Evolutionary conservation across 2,888 invertebrate genomes (phyloP).

Genomic region (Apamea sordens): DNA sequence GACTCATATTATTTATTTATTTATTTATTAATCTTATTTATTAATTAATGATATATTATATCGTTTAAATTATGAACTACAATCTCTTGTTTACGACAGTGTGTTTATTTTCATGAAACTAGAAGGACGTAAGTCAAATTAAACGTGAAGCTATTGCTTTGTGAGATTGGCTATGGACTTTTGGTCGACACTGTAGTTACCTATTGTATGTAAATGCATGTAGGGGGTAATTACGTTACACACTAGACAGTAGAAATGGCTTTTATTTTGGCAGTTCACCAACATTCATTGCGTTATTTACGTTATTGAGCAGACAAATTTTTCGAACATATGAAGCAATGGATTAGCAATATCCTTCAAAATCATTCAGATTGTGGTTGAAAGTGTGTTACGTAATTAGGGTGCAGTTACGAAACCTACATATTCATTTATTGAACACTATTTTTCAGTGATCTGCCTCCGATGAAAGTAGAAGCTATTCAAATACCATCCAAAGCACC

Average conservation of each 20-base stretch:
- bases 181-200: too few relatives aligned
- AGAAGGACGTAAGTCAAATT: too few relatives aligned
- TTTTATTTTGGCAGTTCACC: not conserved
- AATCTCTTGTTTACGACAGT: too few relatives aligned
- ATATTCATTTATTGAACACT: not conserved
- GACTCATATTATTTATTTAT: too few relatives aligned
- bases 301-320: not conserved
- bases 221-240: not conserved
- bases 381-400: not conserved
- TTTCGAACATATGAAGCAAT: not conserved
- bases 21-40: too few relatives aligned
- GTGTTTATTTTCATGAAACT: too few relatives aligned
- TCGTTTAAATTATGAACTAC: too few relatives aligned
- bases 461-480: constrained; percentile 48
- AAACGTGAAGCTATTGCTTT: too few relatives aligned
- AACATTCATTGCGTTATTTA: not conserved
- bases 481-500: constrained; percentile 17
- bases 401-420: not conserved
- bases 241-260: not conserved
- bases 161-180: too few relatives aligned
- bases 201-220: not conserved
- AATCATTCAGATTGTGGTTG: not conserved
- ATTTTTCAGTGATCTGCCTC: constrained; percentile 78
- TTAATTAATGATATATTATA: too few relatives aligned
- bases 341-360: not conserved